phyloP scores from a whole-genome alignment of 1,140 invertebrate genomes.

The Diorhabda sublineata region DNA sequence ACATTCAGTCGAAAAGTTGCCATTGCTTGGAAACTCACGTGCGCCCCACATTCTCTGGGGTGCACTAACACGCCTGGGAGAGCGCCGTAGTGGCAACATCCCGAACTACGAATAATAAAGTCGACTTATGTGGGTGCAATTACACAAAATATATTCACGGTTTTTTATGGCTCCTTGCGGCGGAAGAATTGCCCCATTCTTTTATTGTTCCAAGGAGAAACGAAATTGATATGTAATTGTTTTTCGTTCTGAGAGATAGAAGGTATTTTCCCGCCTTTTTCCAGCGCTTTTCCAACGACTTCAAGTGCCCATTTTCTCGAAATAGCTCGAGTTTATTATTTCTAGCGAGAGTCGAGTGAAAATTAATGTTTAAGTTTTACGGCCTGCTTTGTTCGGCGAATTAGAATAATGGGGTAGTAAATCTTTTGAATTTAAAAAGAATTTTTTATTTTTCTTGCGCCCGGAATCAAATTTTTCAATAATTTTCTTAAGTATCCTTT shows the following conservation, averaged over 20 bases:
- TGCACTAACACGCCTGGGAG: conserved; percentile 40
- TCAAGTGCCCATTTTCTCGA: conserved; percentile 6
- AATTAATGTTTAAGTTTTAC: conserved; percentile 17
- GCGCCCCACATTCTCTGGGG: conserved; percentile 34
- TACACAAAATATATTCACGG: conserved; percentile 48
- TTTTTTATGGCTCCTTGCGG: conserved; percentile 48
- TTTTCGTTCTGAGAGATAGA: conserved; percentile 36
- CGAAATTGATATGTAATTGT: conserved; percentile 47
- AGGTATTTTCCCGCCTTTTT: conserved; percentile 24
- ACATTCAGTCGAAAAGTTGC: conserved; percentile 5
- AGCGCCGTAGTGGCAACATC: conserved; percentile 36
- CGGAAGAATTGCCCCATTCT: conserved; percentile 45
- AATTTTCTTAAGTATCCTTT: neutral
- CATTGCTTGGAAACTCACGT: conserved; percentile 31
- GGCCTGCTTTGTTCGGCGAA: conserved; percentile 5
- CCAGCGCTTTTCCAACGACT: neutral
- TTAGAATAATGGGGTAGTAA: neutral
- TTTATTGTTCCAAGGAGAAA: conserved; percentile 42
- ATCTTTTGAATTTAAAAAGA: neutral
- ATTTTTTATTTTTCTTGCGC: neutral
- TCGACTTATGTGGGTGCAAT: conserved; percentile 46
- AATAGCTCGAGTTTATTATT: conserved; percentile 11
- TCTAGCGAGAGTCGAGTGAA: conserved; percentile 17
- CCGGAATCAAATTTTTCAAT: neutral
- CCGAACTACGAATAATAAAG: conserved; percentile 45